Evolutionary conservation across 92 coral and sea anemone species (phyloP), one percentile per base, ranked within the genome.

Genomic region (Bergia puertoricense): DNA sequence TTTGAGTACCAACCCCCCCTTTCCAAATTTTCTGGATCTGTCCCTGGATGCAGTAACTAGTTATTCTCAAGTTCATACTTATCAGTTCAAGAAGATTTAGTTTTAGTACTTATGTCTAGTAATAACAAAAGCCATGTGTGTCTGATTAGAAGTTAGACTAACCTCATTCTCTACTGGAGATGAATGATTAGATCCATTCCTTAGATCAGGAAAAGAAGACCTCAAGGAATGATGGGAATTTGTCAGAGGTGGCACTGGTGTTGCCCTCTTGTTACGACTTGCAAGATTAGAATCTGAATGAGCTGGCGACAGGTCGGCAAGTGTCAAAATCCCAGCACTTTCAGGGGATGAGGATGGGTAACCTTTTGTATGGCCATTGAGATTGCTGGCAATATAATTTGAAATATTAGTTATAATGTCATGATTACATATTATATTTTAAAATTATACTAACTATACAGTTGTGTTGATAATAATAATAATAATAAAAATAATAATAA

Each of bases 271-370:
- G 76, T 77, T 86, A 62, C 86, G 94, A 13, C 92, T 77, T 39
- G 84, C 78, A 76, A 88, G 76, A 67, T 91, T 93, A 79, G 95
- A 89, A 56, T 95, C 98, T 0, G 99, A 95, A 51, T 92, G 90
- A 14, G 99, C 94, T 68, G 99, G 99, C 20, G 96, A 95, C 45
- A 96, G 93, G 93, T 96, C 99, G 40, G 99, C 98, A 80, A 96
- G 90, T 30, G 99, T 96, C 96, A 96, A 79, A 79, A 95, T 96
- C 8, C 86, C 93, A 10, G 95, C 96, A 89, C 93, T 92, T 76
- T 93, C 99, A 22, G 99, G 94, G 7, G 98, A 92, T 30, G 96
- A 85, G 2, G 96, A 95, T 48, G 50, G 87, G 42, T 91, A 95
- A 37, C 94, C 92, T 57, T 95, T 82, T 43, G 74, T 88, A 50